Percentiles rank a stretch among this genome's conserved stretches.
phyloP scores from a whole-genome alignment of 1,140 invertebrate species.

The Neuroterus valhalla region DNA sequence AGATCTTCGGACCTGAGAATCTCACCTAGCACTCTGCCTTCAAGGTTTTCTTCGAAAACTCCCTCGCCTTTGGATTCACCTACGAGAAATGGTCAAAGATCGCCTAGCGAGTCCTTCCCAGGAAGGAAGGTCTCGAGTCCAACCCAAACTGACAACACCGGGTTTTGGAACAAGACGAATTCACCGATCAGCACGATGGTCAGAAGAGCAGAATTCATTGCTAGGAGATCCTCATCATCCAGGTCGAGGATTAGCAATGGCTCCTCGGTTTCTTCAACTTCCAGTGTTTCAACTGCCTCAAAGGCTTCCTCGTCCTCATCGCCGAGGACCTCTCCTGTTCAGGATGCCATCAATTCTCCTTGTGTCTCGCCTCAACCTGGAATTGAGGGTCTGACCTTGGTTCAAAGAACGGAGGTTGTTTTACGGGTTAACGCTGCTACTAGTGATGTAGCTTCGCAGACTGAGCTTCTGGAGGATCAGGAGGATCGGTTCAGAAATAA shows the following conservation, averaged over 20 bases:
- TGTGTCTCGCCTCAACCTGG: constrained; percentile 69
- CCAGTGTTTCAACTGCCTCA: constrained; percentile 50
- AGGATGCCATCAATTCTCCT: constrained; percentile 53
- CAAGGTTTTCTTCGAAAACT: constrained; percentile 41
- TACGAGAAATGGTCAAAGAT: constrained; percentile 33
- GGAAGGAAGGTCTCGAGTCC: constrained; percentile 67
- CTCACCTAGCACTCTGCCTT: constrained; percentile 48
- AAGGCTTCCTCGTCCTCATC: constrained; percentile 62
- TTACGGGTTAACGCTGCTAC: constrained; percentile 78
- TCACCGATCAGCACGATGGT: constrained; percentile 40
- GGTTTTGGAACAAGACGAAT: constrained; percentile 51
- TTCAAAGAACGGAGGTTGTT: constrained; percentile 79
- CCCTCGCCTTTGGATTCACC: constrained; percentile 38
- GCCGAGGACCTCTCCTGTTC: constrained; percentile 57
- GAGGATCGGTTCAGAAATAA: constrained; percentile 41
- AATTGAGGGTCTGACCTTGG: constrained; percentile 75
- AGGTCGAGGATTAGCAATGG: constrained; percentile 36
- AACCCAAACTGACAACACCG: constrained; percentile 65
- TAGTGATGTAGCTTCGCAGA: constrained; percentile 80
- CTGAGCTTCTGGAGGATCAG: constrained; percentile 70
- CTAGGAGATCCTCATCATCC: constrained; percentile 45
- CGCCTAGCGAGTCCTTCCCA: constrained; percentile 41
- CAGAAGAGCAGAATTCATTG: constrained; percentile 48
- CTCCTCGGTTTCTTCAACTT: constrained; percentile 54
- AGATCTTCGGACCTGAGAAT: constrained; percentile 52